Conservation (phyloP, 2,888 invertebrate species). For the Epirrita christyi region DNA sequence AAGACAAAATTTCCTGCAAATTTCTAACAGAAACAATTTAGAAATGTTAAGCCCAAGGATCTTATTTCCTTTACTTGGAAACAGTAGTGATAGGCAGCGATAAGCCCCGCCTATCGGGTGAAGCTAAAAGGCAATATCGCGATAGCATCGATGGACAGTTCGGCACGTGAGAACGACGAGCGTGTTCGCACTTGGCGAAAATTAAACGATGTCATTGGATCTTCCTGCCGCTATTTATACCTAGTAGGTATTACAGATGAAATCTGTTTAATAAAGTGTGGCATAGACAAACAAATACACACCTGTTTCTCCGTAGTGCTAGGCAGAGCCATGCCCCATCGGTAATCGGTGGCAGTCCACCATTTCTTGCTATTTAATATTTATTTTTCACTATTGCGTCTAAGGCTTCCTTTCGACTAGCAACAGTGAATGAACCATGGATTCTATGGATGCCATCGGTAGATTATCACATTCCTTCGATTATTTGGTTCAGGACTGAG, state of each 20-base stretch:
- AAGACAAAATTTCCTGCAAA: background rate
- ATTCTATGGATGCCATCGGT: no score
- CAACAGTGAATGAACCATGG: no score
- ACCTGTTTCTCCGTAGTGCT: no score
- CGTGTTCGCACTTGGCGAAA: slow-evolving; percentile 16
- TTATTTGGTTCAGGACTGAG: no score
- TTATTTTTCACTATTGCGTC: no score
- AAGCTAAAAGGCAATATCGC: slow-evolving; percentile 46
- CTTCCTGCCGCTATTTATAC: no score
- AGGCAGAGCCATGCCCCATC: background rate
- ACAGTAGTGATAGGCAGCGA: slow-evolving; percentile 17
- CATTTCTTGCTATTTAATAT: no score
- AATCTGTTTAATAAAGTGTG: background rate
- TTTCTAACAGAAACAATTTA: slow-evolving; percentile 7
- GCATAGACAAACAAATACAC: background rate
- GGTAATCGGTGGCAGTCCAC: no score
- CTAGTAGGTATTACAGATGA: background rate
- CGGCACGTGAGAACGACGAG: slow-evolving; percentile 12
- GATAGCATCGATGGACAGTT: slow-evolving; percentile 24
- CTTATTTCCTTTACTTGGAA: slow-evolving; percentile 21
- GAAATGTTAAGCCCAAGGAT: slow-evolving; percentile 7
- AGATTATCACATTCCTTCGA: no score
- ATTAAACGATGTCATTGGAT: background rate
- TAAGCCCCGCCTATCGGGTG: slow-evolving; percentile 39
- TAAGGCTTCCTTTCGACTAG: no score